A percentile compares a stretch with the other conserved stretches of the same genome.
phyloP scores from a whole-genome alignment of 2,888 invertebrate genomes.

The Cheilosia impressa region DNA sequence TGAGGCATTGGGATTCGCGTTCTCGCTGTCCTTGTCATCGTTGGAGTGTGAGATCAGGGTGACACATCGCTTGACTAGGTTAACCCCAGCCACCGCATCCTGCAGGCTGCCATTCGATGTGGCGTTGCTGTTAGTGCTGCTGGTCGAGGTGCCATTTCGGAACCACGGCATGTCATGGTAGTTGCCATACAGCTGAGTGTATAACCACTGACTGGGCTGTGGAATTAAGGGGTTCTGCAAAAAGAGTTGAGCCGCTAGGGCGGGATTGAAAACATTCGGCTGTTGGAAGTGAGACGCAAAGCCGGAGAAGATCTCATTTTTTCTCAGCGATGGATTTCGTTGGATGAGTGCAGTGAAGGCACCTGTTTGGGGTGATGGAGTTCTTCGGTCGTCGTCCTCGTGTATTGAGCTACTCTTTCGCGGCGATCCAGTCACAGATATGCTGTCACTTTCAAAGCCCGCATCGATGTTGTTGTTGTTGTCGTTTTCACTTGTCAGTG shows the following conservation, averaged over 20 bases:
- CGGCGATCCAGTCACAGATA: constrained; percentile 84
- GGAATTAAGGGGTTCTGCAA: constrained; percentile 90
- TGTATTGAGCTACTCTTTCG: constrained; percentile 84
- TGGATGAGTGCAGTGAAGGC: constrained; percentile 83
- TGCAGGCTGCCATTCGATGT: constrained; percentile 76
- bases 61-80: constrained; percentile 82
- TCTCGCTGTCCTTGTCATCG: constrained; percentile 80
- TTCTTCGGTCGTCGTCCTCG: constrained; percentile 82
- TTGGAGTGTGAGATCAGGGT: constrained; percentile 82
- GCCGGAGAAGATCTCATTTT: constrained; percentile 83
- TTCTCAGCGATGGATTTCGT: constrained; percentile 79
- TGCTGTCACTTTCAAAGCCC: constrained; percentile 83
- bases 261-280: constrained; percentile 85
- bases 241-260: constrained; percentile 89
- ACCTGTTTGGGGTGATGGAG: constrained; percentile 81
- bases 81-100: constrained; percentile 79
- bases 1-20: constrained; percentile 82
- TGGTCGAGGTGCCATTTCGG: constrained; percentile 82
- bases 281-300: constrained; percentile 84
- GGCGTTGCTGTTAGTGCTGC: constrained; percentile 75
- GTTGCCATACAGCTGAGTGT: constrained; percentile 90
- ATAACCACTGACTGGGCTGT: constrained; percentile 91
- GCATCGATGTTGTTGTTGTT: constrained; percentile 83
- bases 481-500: constrained; percentile 81
- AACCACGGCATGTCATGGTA: constrained; percentile 89